A percentile compares a stretch with the other conserved stretches of the same genome.
Evolutionary conservation across 1,140 invertebrate genomes (phyloP).

Genomic region (Manduca sexta): DNA sequence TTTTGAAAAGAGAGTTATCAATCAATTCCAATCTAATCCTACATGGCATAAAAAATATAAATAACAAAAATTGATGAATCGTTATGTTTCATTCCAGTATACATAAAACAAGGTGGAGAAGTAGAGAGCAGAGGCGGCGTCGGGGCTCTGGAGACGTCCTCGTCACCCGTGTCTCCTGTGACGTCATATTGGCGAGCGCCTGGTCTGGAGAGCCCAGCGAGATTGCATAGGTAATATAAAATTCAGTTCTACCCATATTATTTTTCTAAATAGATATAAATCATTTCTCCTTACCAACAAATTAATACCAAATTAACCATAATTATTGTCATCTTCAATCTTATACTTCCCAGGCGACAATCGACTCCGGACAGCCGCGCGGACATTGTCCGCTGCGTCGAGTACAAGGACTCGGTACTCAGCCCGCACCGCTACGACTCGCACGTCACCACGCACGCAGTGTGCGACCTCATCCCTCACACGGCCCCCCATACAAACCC

Average conservation of each 20-base stretch:
- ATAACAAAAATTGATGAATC: too few relatives aligned
- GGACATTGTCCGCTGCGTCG: slow-evolving; percentile 66
- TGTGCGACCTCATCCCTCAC: slow-evolving; percentile 65
- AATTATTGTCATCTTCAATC: too few relatives aligned
- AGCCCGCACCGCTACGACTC: slow-evolving; percentile 39
- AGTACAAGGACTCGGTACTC: slow-evolving; percentile 51
- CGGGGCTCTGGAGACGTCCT: slow-evolving; percentile 36
- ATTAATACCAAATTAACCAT: too few relatives aligned
- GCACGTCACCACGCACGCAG: slow-evolving; percentile 40
- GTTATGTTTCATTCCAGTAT: slow-evolving; percentile 59
- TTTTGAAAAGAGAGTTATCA: too few relatives aligned
- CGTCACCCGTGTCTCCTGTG: slow-evolving; percentile 46
- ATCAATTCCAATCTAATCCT: too few relatives aligned
- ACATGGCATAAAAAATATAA: too few relatives aligned
- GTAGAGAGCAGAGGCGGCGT: slow-evolving; percentile 59
- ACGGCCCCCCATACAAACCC: slow-evolving; percentile 28
- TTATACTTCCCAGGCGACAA: slow-evolving; percentile 44
- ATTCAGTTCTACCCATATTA: too few relatives aligned
- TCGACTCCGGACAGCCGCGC: slow-evolving; percentile 62
- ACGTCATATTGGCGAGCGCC: slow-evolving; percentile 58
- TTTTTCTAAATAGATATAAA: too few relatives aligned
- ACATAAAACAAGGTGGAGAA: slow-evolving; percentile 67
- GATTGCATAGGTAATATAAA: slow-evolving; percentile 47
- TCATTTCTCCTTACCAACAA: too few relatives aligned
- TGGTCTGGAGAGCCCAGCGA: slow-evolving; percentile 41